These are phyloP conservation scores for Masticophis lateralis DNA, from an alignment of 2,797 vertebrate genomes.

Conservation along the genomic window DNA sequence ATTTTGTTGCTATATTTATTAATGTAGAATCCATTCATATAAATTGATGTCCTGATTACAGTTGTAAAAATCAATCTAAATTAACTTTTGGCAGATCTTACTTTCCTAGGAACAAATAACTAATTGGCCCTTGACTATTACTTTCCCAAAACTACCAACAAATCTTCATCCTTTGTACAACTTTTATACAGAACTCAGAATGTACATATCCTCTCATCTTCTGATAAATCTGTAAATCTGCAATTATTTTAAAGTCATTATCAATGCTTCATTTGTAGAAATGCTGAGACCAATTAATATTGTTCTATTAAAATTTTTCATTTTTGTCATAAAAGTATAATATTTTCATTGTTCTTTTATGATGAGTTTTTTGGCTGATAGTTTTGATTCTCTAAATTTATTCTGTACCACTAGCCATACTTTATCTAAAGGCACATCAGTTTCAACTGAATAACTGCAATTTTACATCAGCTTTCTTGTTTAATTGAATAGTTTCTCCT, in stretches of 20 bases:
- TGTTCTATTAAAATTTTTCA: not conserved
- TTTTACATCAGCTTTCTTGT: constrained; percentile 24
- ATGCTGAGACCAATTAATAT: not conserved
- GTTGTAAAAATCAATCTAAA: not conserved
- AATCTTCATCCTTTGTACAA: not conserved
- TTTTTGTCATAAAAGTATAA: not conserved
- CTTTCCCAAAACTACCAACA: not conserved
- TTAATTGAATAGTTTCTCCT: not conserved
- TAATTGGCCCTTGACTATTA: not conserved
- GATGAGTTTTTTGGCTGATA: not conserved
- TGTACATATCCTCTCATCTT: not conserved
- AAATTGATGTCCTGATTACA: not conserved
- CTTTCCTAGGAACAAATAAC: not conserved
- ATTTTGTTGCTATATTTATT: not conserved
- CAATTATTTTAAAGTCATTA: not conserved
- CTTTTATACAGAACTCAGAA: not conserved
- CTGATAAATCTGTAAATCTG: not conserved
- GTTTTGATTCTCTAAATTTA: not conserved
- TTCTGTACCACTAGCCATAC: not conserved
- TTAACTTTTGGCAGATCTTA: not conserved
- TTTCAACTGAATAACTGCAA: constrained; percentile 11
- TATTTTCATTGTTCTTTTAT: not conserved
- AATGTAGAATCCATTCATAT: not conserved
- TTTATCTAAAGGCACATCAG: not conserved
- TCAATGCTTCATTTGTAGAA: not conserved